These are phyloP conservation scores for Subacronicta megacephala DNA, from an alignment of 2,888 invertebrate genomes.

Conservation along the genomic window DNA sequence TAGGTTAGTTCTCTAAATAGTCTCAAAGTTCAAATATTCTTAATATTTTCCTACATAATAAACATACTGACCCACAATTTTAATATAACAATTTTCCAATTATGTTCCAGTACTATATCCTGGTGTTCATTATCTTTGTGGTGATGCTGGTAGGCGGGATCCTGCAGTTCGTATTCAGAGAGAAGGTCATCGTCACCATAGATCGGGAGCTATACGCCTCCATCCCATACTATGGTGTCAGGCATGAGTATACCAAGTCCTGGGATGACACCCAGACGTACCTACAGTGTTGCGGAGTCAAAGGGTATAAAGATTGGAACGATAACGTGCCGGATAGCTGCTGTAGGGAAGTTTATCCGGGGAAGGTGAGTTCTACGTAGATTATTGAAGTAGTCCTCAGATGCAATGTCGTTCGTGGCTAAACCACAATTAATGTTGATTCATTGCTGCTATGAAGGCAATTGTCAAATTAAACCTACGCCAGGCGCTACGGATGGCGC, in stretches of 20 bases:
- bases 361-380: slow-evolving; percentile 76
- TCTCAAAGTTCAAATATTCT: too few relatives aligned
- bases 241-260: slow-evolving; percentile 92
- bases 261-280: slow-evolving; percentile 97
- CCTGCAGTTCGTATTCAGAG: slow-evolving; percentile 96
- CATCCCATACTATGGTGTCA: slow-evolving; percentile 92
- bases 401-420: background rate
- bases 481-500: too few relatives aligned
- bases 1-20: too few relatives aligned
- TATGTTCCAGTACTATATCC: slow-evolving; percentile 94
- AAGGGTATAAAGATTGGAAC: slow-evolving; percentile 93
- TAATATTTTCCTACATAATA: too few relatives aligned
- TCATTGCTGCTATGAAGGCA: too few relatives aligned
- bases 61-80: too few relatives aligned
- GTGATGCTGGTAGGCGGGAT: slow-evolving; percentile 97
- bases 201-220: slow-evolving; percentile 94
- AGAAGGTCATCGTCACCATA: slow-evolving; percentile 93
- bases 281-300: slow-evolving; percentile 96
- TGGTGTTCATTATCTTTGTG: slow-evolving; percentile 96
- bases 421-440: too few relatives aligned
- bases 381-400: background rate
- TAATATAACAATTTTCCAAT: slow-evolving; percentile 11
- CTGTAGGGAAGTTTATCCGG: slow-evolving; percentile 91
- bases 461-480: too few relatives aligned
- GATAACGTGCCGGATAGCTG: slow-evolving; percentile 93